phyloP scores from a whole-genome alignment of 2,797 vertebrate genomes.

The Poecile montanus region DNA sequence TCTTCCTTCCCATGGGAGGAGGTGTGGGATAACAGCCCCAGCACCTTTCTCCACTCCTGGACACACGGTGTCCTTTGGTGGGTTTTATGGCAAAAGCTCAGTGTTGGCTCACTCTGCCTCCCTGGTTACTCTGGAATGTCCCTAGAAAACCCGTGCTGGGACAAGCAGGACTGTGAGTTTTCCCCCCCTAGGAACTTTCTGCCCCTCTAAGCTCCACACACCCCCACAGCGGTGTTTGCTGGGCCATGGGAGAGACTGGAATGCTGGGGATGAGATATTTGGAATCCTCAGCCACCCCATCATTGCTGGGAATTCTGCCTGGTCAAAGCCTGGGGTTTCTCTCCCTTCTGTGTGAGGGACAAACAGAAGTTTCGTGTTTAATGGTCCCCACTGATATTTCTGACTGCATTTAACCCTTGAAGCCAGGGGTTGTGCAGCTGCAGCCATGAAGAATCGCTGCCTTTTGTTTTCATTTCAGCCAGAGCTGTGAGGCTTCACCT shows the following conservation, averaged over 20 bases:
- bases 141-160: background rate
- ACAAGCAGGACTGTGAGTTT: background rate
- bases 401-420: background rate
- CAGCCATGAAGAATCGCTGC: background rate
- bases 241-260: accelerated
- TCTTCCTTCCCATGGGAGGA: background rate
- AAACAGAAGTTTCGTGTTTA: background rate
- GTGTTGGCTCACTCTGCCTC: background rate
- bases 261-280: background rate
- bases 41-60: background rate
- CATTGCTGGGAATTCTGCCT: accelerated
- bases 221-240: accelerated
- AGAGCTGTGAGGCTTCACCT: background rate
- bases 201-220: background rate
- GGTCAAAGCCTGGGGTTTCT: background rate
- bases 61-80: background rate
- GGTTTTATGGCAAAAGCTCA: background rate
- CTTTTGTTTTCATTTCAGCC: background rate
- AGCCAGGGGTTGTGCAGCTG: background rate
- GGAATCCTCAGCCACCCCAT: background rate
- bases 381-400: background rate
- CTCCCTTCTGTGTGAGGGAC: background rate
- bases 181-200: background rate
- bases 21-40: background rate
- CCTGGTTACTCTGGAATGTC: background rate